Evolutionary conservation across 1,140 invertebrate genomes (phyloP).

Genomic region (Diprion similis): DNA sequence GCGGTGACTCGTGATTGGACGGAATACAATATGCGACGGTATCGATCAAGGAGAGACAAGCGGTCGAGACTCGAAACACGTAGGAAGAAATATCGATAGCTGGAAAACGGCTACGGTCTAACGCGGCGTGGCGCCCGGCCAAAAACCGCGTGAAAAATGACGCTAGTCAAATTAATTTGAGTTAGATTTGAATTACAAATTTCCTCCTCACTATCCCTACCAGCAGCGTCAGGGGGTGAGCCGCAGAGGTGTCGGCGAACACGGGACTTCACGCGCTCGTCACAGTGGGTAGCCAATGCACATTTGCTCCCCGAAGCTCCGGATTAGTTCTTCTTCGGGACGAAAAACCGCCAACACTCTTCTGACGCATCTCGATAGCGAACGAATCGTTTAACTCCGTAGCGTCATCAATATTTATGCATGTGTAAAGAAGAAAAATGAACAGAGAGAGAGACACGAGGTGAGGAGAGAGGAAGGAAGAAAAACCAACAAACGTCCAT

Average conservation of each 20-base stretch:
- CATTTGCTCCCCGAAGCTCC: neutral
- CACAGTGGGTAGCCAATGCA: conserved; percentile 27
- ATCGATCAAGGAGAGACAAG: conserved; percentile 18
- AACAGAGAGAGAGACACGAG: neutral
- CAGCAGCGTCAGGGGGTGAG: neutral
- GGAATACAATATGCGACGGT: conserved; percentile 16
- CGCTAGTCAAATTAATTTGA: conserved; percentile 51
- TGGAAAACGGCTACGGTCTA: conserved; percentile 36
- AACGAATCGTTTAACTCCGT: neutral
- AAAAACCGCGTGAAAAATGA: conserved; percentile 44
- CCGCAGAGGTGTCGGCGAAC: conserved; percentile 29
- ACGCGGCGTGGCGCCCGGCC: conserved; percentile 32
- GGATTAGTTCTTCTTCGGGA: neutral
- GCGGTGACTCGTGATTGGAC: conserved; percentile 7
- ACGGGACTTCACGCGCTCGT: conserved; percentile 30
- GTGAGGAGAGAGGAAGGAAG: neutral
- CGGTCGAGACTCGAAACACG: conserved; percentile 14
- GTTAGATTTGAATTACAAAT: conserved; percentile 45
- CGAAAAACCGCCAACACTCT: neutral
- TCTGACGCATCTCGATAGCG: neutral
- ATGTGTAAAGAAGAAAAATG: neutral
- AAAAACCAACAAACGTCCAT: neutral
- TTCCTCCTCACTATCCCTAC: conserved; percentile 16
- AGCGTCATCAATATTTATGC: conserved; percentile 1
- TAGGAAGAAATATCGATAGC: conserved; percentile 40